Evolutionary conservation across 1,140 invertebrate genomes (phyloP), one percentile per base, ranked within the genome.

Genomic region (Teleogryllus occipitalis): DNA sequence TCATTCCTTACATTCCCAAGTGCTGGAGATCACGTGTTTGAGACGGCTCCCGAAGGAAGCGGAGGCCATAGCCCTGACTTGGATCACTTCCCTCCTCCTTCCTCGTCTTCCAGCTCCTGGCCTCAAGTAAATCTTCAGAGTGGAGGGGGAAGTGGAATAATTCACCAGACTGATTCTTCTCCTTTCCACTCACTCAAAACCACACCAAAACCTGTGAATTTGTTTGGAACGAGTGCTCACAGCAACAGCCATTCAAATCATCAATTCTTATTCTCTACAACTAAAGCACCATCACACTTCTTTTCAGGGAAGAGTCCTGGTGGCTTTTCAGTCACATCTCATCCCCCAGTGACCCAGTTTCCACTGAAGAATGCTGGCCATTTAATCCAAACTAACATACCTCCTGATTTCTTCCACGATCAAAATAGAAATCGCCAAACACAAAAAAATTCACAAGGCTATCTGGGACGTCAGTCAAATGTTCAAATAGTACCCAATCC

Each of bases 181-280:
- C 54, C 54, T 18, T 65, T 65, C 7, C 54, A 65, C 7, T 2
- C 54, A 18, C 54, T 65, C 54, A 65, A 65, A 18, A 65, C 54
- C 10, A 65, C 54, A 18, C 54, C 54, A 10, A 65, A 65, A 65
- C 54, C 54, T 18, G 10, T 18, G 10, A 65, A 65, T 18, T 65
- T 65, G 18, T 65, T 65, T 18, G 54, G 54, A 65, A 18, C 54
- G 54, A 18, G 54, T 14, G 54, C 10, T 14, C 10, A 65, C 54
- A 65, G 54, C 54, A 65, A 65, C 54, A 65, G 54, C 54, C 54
- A 65, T 18, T 14, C 54, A 10, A 10, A 65, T 18, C 54, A 54
- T 48, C 76, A 77, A n/a, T 77, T 77, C 76, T 22, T 77, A 18
- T 77, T 48, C 15, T 77, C 76, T 14, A 48, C 76, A 18, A 77